These are phyloP conservation scores for Ligdia adustata DNA, from an alignment of 2,888 invertebrate species.

Conservation along the genomic window DNA sequence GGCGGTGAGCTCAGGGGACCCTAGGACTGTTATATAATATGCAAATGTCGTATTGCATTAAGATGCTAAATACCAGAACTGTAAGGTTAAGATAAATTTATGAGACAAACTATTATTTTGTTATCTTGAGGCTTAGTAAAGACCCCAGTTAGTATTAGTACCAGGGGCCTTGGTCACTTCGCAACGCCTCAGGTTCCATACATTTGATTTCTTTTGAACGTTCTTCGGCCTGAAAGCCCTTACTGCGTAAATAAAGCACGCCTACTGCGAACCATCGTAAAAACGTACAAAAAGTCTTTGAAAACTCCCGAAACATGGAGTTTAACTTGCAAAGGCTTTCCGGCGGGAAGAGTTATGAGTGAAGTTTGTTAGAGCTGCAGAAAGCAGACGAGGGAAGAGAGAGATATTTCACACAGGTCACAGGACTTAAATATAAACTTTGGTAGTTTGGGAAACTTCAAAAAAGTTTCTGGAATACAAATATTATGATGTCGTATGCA, in stretches of 20 bases:
- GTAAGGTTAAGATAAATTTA: too few relatives aligned
- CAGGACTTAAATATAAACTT: slow-evolving; percentile 14
- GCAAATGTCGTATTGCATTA: too few relatives aligned
- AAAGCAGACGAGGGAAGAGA: slow-evolving; percentile 43
- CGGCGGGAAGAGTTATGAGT: slow-evolving; percentile 65
- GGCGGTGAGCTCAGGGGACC: too few relatives aligned
- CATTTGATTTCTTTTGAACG: too few relatives aligned
- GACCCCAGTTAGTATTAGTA: too few relatives aligned
- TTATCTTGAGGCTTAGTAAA: too few relatives aligned
- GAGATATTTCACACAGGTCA: slow-evolving; percentile 27
- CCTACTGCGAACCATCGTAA: slow-evolving; percentile 43
- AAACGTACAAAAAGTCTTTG: slow-evolving; percentile 59
- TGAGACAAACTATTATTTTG: too few relatives aligned
- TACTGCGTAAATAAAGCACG: slow-evolving; percentile 6
- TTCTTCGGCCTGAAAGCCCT: background rate
- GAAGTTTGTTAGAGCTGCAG: slow-evolving; percentile 56
- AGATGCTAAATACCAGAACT: too few relatives aligned
- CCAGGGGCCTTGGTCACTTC: too few relatives aligned
- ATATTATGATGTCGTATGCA: too few relatives aligned
- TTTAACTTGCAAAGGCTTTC: slow-evolving; percentile 67
- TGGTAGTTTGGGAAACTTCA: background rate
- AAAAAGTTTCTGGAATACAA: background rate
- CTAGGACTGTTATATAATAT: too few relatives aligned
- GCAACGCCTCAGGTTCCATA: too few relatives aligned
- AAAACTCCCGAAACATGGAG: slow-evolving; percentile 62